Evolutionary conservation across 2,888 invertebrate genomes (phyloP).

Genomic region (Eugnorisma glareosa): DNA sequence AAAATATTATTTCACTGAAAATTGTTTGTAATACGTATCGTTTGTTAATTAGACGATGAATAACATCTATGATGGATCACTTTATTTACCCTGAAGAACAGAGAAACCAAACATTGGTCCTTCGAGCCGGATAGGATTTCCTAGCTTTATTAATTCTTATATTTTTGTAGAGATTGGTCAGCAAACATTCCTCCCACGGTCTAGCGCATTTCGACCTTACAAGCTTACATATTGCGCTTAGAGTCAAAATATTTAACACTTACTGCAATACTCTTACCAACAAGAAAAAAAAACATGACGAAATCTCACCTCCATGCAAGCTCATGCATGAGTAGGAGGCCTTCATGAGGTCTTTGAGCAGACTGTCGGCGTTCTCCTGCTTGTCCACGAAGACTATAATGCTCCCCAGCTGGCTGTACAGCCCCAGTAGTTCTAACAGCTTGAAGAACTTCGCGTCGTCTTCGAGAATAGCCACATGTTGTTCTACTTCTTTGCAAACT

Average conservation of each 20-base stretch:
- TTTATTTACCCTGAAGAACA: too few species aligned
- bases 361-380: constrained; percentile 98
- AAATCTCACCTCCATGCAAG: constrained; percentile 95
- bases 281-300: constrained; percentile 6
- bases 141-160: not conserved
- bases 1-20: not conserved
- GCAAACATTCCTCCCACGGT: not conserved
- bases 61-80: not conserved
- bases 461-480: constrained; percentile 97
- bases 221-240: not conserved
- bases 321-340: constrained; percentile 99
- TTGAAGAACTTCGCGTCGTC: constrained; percentile 99
- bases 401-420: constrained; percentile 97
- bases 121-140: not conserved
- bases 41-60: not conserved
- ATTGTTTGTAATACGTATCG: not conserved
- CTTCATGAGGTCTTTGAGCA: constrained; percentile 98
- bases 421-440: constrained; percentile 98
- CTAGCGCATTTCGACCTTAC: not conserved
- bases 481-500: constrained; percentile 99
- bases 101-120: too few species aligned
- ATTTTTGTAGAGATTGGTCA: not conserved
- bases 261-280: not conserved
- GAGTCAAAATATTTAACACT: not conserved
- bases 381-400: constrained; percentile 99